A percentile compares a stretch with the other conserved stretches of the same genome.
Evolutionary conservation across 2,113 vertebrate species (phyloP).

Genomic region (Manacus vitellinus): DNA sequence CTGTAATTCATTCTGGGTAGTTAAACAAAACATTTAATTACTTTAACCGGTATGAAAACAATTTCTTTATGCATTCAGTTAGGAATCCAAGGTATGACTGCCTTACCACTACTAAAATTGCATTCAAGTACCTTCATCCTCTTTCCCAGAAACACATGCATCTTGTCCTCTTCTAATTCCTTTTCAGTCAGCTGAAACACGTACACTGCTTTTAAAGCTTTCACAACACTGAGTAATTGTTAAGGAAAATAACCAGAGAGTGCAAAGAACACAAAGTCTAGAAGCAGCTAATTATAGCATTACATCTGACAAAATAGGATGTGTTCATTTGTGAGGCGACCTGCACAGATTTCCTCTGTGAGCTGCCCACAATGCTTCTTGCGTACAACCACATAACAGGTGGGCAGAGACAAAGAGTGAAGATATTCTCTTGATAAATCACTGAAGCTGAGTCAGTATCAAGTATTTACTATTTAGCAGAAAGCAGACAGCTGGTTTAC

Average conservation of each 20-base stretch:
- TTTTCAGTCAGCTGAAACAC: neutral
- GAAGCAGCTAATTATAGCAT: neutral
- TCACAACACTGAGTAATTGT: neutral
- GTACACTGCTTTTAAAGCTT: neutral
- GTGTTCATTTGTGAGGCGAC: constrained; percentile 15
- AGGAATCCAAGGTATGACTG: neutral
- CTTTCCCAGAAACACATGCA: neutral
- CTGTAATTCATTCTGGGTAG: neutral
- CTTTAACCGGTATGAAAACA: neutral
- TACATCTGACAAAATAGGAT: neutral
- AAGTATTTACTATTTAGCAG: neutral
- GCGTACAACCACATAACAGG: neutral
- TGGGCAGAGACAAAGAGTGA: neutral
- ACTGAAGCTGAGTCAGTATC: neutral
- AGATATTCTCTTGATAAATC: neutral
- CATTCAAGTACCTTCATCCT: neutral
- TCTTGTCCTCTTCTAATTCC: neutral
- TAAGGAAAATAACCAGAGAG: neutral
- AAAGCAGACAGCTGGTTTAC: neutral
- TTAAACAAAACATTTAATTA: neutral
- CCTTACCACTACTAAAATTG: neutral
- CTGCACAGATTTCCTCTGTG: neutral
- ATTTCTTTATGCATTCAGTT: neutral
- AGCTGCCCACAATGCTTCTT: neutral
- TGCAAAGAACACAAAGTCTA: neutral